Evolutionary conservation across 2,888 invertebrate genomes (phyloP).

Genomic region (Notodonta ziczac): DNA sequence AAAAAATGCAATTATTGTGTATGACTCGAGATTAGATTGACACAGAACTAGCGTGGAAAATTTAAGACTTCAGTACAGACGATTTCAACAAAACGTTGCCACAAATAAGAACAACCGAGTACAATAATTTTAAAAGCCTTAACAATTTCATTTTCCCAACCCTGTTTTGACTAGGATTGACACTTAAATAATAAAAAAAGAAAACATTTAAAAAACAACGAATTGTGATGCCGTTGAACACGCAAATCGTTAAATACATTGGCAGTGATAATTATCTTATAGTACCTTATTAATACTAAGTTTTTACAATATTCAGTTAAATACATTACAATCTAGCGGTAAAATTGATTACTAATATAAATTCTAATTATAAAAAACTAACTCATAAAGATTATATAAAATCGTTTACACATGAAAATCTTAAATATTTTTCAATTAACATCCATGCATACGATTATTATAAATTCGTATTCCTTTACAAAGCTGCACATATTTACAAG

Average conservation of each 20-base stretch:
- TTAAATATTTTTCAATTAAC: conserved; percentile 2
- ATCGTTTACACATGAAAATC: not conserved
- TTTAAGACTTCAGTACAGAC: not conserved
- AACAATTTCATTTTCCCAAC: conserved; percentile 64
- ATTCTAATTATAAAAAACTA: conserved; percentile 7
- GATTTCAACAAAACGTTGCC: not conserved
- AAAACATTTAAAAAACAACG: conserved; percentile 39
- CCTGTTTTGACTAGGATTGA: conserved; percentile 83
- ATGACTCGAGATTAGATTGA: not conserved
- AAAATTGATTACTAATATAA: conserved; percentile 30
- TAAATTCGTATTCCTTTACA: conserved; percentile 22
- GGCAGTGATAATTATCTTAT: conserved; percentile 75
- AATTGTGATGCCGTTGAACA: conserved; percentile 48
- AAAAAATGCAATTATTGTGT: conserved; percentile 11
- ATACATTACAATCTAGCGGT: conserved; percentile 39
- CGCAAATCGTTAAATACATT: conserved; percentile 55
- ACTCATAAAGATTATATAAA: not conserved
- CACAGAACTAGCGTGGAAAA: not conserved
- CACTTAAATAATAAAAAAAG: conserved; percentile 55
- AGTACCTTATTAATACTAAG: conserved; percentile 31
- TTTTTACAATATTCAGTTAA: conserved; percentile 49
- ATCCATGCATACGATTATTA: conserved; percentile 8
- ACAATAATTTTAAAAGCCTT: conserved; percentile 25
- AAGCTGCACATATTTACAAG: conserved; percentile 38
- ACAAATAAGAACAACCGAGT: not conserved